Conservation (phyloP, 2,797 vertebrate species). For the Chaenodraco wilsoni region DNA sequence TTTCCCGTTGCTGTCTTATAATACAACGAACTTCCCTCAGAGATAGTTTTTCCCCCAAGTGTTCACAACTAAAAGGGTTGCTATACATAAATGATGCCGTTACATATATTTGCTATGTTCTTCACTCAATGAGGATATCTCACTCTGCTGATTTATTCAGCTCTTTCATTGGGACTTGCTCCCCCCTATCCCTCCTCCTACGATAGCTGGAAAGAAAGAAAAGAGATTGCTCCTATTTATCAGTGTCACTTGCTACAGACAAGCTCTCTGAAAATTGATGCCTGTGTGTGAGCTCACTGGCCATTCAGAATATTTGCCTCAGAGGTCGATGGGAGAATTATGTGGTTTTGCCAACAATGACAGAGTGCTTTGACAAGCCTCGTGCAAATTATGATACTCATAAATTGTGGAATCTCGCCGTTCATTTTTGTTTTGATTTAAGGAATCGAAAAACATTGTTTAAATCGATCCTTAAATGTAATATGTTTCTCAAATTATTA, state of each 20-base stretch:
- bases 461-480: neutral
- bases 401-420: neutral
- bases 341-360: constrained; percentile 8
- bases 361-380: constrained; percentile 10
- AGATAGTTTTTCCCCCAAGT: constrained; percentile 8
- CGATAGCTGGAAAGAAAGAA: constrained; percentile 46
- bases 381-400: neutral
- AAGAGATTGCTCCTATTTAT: constrained; percentile 74
- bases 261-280: constrained; percentile 66
- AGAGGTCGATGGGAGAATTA: constrained; percentile 29
- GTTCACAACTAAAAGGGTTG: constrained; percentile 33
- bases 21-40: constrained; percentile 29
- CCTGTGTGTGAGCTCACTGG: constrained; percentile 42
- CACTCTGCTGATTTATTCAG: constrained; percentile 60
- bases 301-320: constrained; percentile 36
- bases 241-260: constrained; percentile 74
- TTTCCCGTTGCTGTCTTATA: constrained; percentile 4
- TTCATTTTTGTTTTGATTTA: neutral
- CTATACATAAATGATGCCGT: constrained; percentile 23
- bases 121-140: constrained; percentile 40
- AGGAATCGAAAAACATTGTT: neutral
- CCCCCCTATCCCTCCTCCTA: constrained; percentile 18
- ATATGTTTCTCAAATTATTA: constrained; percentile 6
- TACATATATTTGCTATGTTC: constrained; percentile 29
- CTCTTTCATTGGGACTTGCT: constrained; percentile 36